These are phyloP conservation scores for Parasteatoda tepidariorum DNA, from an alignment of 1,140 invertebrate species.

Conservation along the genomic window DNA sequence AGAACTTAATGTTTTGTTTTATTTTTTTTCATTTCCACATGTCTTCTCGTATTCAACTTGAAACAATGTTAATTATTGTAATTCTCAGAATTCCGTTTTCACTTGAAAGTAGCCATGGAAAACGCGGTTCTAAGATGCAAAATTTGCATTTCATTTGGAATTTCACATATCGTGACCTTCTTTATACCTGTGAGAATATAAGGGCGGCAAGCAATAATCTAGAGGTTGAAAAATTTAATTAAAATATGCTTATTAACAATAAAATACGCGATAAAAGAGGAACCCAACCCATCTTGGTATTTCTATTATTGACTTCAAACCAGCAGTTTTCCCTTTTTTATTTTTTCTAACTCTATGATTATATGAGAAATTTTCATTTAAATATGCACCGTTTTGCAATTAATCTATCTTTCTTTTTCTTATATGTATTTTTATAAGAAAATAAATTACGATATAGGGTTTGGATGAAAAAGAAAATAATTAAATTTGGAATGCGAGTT, in stretches of 20 bases:
- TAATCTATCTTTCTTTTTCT: slow-evolving; percentile 20
- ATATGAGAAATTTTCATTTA: slow-evolving; percentile 54
- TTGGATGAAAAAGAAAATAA: no score
- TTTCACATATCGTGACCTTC: slow-evolving; percentile 22
- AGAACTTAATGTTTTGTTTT: no score
- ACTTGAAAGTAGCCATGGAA: not conserved
- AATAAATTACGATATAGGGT: no score
- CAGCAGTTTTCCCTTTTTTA: slow-evolving; percentile 7
- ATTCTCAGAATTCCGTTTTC: slow-evolving; percentile 16
- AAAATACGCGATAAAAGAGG: not conserved
- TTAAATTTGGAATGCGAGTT: no score
- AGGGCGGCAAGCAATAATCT: slow-evolving; percentile 24
- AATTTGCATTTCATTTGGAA: slow-evolving; percentile 53
- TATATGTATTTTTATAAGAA: no score
- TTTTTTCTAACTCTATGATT: slow-evolving; percentile 38
- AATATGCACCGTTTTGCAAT: slow-evolving; percentile 19
- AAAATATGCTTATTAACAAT: slow-evolving; percentile 58
- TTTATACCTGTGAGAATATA: not conserved
- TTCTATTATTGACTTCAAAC: slow-evolving; percentile 45
- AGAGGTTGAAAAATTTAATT: slow-evolving; percentile 51
- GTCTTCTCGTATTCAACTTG: not conserved
- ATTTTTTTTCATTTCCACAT: not conserved
- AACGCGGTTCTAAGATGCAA: slow-evolving; percentile 9
- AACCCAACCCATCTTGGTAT: not conserved
- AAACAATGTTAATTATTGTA: slow-evolving; percentile 45